Evolutionary conservation across 2,888 invertebrate genomes (phyloP).

Genomic region (Epiblema foenella): DNA sequence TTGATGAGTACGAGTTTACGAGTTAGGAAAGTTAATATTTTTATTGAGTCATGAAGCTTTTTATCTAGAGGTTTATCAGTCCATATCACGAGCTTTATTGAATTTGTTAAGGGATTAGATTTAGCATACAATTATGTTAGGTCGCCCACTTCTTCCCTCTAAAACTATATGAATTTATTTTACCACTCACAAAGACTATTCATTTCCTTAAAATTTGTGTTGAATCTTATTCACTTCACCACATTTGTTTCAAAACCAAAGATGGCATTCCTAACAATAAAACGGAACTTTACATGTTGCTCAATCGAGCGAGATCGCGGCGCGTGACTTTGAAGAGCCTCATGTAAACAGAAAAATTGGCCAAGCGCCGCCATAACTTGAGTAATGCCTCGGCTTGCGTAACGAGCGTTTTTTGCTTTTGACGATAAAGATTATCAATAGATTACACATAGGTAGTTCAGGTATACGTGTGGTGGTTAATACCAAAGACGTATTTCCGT

Average conservation of each 20-base stretch:
- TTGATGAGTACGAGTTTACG: no score
- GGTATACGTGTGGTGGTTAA: no score
- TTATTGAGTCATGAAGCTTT: no score
- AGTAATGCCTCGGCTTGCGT: neutral
- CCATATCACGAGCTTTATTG: neutral
- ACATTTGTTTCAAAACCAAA: constrained; percentile 7
- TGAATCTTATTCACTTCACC: neutral
- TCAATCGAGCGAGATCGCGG: constrained; percentile 15
- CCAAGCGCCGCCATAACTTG: neutral
- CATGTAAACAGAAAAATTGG: constrained; percentile 9
- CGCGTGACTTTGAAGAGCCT: constrained; percentile 8
- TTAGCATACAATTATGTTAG: no score
- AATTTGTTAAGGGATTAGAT: neutral
- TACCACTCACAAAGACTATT: no score
- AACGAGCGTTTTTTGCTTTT: neutral
- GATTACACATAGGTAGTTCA: no score
- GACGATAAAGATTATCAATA: neutral
- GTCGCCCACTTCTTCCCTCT: no score
- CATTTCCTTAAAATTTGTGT: no score
- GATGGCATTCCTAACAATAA: neutral
- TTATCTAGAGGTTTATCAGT: no score
- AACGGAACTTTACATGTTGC: constrained; percentile 2
- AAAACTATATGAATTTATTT: no score
- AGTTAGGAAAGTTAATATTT: no score
- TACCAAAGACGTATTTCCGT: no score